phyloP scores from a whole-genome alignment of 2,888 invertebrate genomes.

The Hemistola chrysoprasaria region DNA sequence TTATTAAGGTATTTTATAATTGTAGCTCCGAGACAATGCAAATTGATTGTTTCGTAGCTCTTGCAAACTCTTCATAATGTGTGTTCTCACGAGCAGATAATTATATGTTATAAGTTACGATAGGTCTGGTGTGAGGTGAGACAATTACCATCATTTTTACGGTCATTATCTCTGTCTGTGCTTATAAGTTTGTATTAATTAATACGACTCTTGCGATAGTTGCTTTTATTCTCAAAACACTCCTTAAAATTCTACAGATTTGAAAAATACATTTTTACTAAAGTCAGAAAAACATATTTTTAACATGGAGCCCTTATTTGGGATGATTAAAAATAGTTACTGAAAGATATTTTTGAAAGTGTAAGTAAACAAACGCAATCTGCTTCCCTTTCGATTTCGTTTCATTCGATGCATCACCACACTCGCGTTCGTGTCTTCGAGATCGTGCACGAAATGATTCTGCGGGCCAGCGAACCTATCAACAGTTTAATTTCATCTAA shows the following conservation, averaged over 20 bases:
- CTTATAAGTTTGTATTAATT: no score
- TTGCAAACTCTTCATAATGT: slow-evolving; percentile 15
- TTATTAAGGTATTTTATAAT: slow-evolving; percentile 21
- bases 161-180: no score
- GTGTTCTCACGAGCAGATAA: slow-evolving; percentile 22
- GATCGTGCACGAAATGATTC: slow-evolving; percentile 16
- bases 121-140: slow-evolving; percentile 13
- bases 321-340: no score
- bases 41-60: slow-evolving; percentile 18
- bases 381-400: slow-evolving; percentile 30
- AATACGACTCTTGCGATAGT: no score
- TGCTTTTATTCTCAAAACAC: no score
- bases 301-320: no score
- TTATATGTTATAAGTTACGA: slow-evolving; percentile 22
- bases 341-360: no score
- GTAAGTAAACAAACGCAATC: slow-evolving; percentile 15
- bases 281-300: no score
- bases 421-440: slow-evolving; percentile 22
- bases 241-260: no score
- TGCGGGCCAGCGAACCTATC: not conserved
- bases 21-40: slow-evolving; percentile 21
- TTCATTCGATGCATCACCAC: slow-evolving; percentile 23
- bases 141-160: slow-evolving; percentile 33
- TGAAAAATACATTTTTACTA: no score
- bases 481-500: not conserved